Evolutionary conservation across 2,888 invertebrate species (phyloP).

Genomic region (Rapana venosa): DNA sequence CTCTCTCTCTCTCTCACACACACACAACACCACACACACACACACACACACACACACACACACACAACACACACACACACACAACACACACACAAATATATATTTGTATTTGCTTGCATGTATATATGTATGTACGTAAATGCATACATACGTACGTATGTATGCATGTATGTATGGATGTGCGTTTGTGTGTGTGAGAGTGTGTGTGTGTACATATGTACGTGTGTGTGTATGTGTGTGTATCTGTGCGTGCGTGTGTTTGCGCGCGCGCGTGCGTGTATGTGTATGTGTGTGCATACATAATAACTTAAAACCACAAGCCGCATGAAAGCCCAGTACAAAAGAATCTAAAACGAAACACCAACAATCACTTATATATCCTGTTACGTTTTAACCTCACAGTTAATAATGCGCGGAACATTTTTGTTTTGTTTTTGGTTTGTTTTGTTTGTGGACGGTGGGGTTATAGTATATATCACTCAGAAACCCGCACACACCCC

Average conservation of each 20-base stretch:
- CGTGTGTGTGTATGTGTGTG: constrained; percentile 11
- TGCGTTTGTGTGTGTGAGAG: background rate
- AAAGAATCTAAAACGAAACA: no score
- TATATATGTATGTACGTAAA: background rate
- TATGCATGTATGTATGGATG: background rate
- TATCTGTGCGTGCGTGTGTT: background rate
- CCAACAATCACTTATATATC: background rate
- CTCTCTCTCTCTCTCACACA: background rate
- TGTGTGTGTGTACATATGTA: background rate
- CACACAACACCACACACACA: background rate
- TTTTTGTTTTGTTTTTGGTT: background rate
- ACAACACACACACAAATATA: no score
- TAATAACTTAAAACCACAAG: no score
- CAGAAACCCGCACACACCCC: background rate
- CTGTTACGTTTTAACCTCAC: background rate
- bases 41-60: background rate
- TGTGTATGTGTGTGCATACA: background rate
- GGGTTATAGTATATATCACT: background rate
- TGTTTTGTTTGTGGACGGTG: background rate
- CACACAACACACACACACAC: no score
- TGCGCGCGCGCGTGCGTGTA: background rate
- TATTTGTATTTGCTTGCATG: background rate
- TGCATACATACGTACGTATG: no score
- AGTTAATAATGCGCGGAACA: background rate
- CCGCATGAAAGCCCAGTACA: background rate